Percentiles rank a stretch among this genome's conserved stretches.
Conservation (phyloP, 2,888 invertebrate genomes). For the Machimus rusticus region DNA sequence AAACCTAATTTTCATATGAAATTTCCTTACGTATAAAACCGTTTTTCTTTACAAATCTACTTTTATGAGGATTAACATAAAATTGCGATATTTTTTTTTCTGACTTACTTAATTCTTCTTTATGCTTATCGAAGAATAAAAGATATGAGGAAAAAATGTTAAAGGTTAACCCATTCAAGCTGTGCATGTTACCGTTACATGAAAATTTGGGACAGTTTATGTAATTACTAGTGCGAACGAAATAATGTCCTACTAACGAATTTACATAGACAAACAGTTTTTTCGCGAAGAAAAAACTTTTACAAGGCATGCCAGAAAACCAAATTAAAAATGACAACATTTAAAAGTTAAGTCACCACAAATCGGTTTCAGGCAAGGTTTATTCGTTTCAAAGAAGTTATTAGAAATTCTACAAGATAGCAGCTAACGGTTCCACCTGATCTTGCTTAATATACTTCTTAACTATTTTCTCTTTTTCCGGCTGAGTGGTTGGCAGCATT, state of each 20-base stretch:
- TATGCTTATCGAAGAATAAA: background rate
- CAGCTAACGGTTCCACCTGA: background rate
- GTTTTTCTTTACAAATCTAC: background rate
- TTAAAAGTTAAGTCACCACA: background rate
- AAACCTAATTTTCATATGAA: background rate
- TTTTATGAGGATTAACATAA: background rate
- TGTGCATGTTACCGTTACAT: background rate
- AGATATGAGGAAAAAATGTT: background rate
- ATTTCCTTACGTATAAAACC: background rate
- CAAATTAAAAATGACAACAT: background rate
- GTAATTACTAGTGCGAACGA: background rate
- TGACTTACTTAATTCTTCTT: background rate
- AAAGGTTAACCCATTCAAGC: background rate
- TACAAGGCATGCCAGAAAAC: background rate
- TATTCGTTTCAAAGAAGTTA: background rate
- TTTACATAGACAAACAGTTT: background rate
- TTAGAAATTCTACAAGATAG: background rate
- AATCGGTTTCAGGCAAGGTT: background rate
- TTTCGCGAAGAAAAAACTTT: background rate
- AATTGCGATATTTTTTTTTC: background rate
- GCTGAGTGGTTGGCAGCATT: background rate
- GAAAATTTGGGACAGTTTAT: background rate
- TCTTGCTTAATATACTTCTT: background rate
- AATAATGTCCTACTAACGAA: background rate
- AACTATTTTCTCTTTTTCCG: background rate